phyloP scores from a whole-genome alignment of 2,888 invertebrate genomes.

The Aleiodes alternator region DNA sequence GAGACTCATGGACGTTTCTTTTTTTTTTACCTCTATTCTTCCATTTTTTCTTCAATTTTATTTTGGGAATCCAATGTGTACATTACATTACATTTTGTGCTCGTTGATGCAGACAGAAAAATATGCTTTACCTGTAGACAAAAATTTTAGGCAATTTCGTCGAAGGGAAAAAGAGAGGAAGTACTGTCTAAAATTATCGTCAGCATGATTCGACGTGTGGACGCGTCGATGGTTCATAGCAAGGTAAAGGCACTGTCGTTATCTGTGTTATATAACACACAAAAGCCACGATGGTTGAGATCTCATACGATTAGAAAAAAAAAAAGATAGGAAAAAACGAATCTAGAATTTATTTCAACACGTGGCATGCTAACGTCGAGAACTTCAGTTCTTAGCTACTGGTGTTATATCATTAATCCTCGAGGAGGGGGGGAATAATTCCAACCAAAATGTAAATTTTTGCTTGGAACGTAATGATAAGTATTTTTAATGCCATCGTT shows the following conservation, averaged over 20 bases:
- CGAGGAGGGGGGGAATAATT: neutral
- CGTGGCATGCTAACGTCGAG: conserved; percentile 1
- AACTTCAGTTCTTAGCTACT: neutral
- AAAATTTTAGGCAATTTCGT: conserved; percentile 43
- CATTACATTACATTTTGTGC: neutral
- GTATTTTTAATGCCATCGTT: too few species aligned
- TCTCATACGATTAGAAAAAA: neutral
- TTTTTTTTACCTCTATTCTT: neutral
- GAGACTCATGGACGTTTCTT: neutral
- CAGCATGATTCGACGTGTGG: conserved; percentile 3
- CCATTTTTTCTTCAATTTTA: conserved; percentile 7
- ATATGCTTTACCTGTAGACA: conserved; percentile 4
- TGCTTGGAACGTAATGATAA: too few species aligned
- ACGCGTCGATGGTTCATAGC: neutral
- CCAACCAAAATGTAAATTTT: too few species aligned
- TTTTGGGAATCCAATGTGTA: neutral
- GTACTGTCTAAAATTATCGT: conserved; percentile 34
- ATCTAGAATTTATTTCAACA: neutral
- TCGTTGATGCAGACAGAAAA: neutral
- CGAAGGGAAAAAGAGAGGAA: conserved; percentile 20
- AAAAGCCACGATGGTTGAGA: conserved; percentile 43
- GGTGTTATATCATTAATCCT: neutral
- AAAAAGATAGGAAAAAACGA: neutral
- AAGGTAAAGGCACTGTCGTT: conserved; percentile 41
- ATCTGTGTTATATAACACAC: conserved; percentile 50